Evolutionary conservation across 2,113 vertebrate genomes (phyloP), one percentile per base, ranked within the genome.

Genomic region (Euleptes europaea): DNA sequence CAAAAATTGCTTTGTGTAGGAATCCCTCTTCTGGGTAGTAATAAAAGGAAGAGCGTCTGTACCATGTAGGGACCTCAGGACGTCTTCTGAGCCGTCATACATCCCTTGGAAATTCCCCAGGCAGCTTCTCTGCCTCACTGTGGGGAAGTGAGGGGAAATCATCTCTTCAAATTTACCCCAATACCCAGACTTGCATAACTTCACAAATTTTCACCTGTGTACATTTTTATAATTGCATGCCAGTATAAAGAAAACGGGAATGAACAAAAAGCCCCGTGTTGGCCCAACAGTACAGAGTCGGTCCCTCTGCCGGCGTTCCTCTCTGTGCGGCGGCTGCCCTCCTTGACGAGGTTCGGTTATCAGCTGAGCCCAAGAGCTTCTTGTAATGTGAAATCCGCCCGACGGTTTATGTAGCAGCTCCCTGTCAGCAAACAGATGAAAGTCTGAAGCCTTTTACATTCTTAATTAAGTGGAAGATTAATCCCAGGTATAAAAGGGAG

Each of bases 381-480:
- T 44, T 75, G 13, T 63, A 90, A 66, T 28, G 10, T 72, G 17
- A 83, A 60, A 40, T 78, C 21, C 54, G 12, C 92, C 28, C 7
- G 0, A 84, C 66, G 3, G 0, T 21, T 71, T 84, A 66, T 54
- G 11, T 70, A 42, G 33, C 66, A 73, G 7, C 63, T 72, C 21
- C 28, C 35, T 42, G 86, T 84, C 79, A 72, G 1, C 49, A 51
- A 82, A 38, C 86, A 3, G 26, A 86, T 81, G 66, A 14, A 38
- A 70, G 17, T 7, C 85, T 5, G 63, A 57, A 78, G 12, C 40
- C n/a, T 57, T 65, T 86, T 2, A 19, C 49, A 35, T 85, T 82
- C 85, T 87, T 72, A 70, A 44, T 90, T 15, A 83, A 35, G 23
- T 70, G 6, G 57, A 80, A 40, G 70, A n/a, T 86, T 90, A 79